Percentiles rank a stretch among this genome's conserved stretches.
These are phyloP conservation scores for Beaufortia kweichowensis DNA, from an alignment of 2,113 vertebrate species.

Conservation along the genomic window DNA sequence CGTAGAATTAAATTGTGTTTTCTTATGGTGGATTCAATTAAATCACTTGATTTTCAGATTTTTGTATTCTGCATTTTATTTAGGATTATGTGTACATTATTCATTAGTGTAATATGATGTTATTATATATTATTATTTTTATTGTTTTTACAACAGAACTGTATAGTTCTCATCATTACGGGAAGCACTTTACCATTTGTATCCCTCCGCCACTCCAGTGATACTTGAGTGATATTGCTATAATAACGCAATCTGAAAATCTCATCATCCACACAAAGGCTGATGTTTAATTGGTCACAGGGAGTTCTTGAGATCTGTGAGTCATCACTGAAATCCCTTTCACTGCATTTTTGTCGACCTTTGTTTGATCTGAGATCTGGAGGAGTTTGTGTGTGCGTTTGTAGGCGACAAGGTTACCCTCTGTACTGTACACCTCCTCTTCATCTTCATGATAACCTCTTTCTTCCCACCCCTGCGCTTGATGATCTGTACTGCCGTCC, in stretches of 20 bases:
- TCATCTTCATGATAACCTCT: conserved; percentile 66
- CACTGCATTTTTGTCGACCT: conserved; percentile 10
- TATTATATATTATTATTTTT: too few relatives aligned
- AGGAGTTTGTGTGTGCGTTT: neutral
- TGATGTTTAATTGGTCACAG: conserved; percentile 17
- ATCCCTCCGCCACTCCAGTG: too few relatives aligned
- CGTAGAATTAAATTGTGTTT: too few relatives aligned
- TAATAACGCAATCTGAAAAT: too few relatives aligned
- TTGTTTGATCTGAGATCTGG: conserved; percentile 7
- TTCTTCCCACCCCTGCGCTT: conserved; percentile 64
- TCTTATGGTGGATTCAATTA: neutral
- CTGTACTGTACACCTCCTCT: conserved; percentile 63
- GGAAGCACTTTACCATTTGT: too few relatives aligned
- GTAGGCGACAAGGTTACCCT: conserved; percentile 55
- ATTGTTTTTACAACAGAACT: too few relatives aligned
- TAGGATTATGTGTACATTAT: too few relatives aligned
- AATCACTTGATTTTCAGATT: neutral
- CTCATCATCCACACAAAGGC: conserved; percentile 23
- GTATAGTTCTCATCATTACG: too few relatives aligned
- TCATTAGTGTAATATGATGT: too few relatives aligned
- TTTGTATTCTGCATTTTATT: neutral
- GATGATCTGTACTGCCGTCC: conserved; percentile 47
- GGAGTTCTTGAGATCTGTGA: conserved; percentile 7
- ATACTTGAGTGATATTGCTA: too few relatives aligned
- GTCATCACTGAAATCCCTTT: neutral